These are phyloP conservation scores for Trichonephila inaurata DNA, from an alignment of 1,140 invertebrate species.

Conservation along the genomic window DNA sequence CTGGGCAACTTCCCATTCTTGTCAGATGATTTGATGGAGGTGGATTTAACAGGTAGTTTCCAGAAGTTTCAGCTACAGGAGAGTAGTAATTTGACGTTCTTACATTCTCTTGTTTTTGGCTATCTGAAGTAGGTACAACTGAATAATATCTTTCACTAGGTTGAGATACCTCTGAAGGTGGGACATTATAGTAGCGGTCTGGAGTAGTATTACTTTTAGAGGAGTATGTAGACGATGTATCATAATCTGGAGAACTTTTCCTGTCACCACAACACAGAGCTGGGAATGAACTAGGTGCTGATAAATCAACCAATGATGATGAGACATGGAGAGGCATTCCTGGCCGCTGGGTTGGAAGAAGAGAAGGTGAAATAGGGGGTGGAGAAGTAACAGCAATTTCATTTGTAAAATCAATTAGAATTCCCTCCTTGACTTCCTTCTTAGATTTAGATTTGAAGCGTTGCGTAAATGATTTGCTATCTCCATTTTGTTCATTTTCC, in stretches of 20 bases:
- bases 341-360: not conserved
- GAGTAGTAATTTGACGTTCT: conserved; percentile 64
- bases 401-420: conserved; percentile 81
- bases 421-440: conserved; percentile 78
- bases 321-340: conserved; percentile 43
- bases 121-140: conserved; percentile 59
- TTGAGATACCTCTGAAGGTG: conserved; percentile 23
- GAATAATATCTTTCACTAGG: conserved; percentile 71
- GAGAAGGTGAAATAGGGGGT: conserved; percentile 20
- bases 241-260: conserved; percentile 65
- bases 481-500: conserved; percentile 79
- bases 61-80: conserved; percentile 69
- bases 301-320: conserved; percentile 68
- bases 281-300: conserved; percentile 19
- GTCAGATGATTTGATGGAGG: conserved; percentile 30
- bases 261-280: conserved; percentile 45
- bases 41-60: not conserved
- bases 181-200: conserved; percentile 75
- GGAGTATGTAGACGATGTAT: conserved; percentile 66
- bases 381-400: conserved; percentile 76
- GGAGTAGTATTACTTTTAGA: not conserved
- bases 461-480: not conserved
- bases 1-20: conserved; percentile 68
- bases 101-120: not conserved
- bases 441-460: conserved; percentile 49